These are phyloP conservation scores for Oscheius sp. DNA, from an alignment of 2,888 invertebrate genomes.

Conservation along the genomic window DNA sequence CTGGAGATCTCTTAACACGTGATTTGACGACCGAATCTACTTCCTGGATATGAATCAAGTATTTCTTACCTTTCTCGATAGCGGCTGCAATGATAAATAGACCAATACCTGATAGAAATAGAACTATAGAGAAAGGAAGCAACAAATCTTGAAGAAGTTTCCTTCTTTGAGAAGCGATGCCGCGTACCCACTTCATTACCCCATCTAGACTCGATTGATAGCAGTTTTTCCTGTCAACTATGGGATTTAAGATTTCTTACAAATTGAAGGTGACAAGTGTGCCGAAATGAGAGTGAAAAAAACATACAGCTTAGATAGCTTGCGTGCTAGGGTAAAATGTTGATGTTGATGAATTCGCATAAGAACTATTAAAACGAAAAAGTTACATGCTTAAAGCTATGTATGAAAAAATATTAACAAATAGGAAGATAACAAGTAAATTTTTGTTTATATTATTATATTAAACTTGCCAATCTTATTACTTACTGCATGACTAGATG, in stretches of 20 bases:
- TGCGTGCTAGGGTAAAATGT: background rate
- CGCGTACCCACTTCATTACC: slow-evolving; percentile 13
- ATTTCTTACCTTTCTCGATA: slow-evolving; percentile 4
- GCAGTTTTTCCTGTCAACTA: background rate
- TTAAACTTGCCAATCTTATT: too few relatives aligned
- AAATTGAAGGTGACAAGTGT: background rate
- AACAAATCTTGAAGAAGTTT: background rate
- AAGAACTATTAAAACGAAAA: too few relatives aligned
- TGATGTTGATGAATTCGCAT: slow-evolving; percentile 2
- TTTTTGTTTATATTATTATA: too few relatives aligned
- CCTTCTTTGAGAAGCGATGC: slow-evolving; percentile 1
- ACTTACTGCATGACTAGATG: too few relatives aligned
- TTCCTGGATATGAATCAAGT: background rate
- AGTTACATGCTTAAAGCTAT: too few relatives aligned
- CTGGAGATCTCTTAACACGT: background rate
- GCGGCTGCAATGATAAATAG: slow-evolving; percentile 1
- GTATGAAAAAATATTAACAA: too few relatives aligned
- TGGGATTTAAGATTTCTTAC: background rate
- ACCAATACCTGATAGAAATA: slow-evolving; percentile 8
- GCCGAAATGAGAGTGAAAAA: background rate
- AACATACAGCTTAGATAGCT: background rate
- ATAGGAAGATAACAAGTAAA: too few relatives aligned
- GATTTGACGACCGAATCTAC: background rate
- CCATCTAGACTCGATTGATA: too few relatives aligned
- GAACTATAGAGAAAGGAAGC: slow-evolving; percentile 5